Percentiles rank a stretch among this genome's conserved stretches.
Evolutionary conservation across 2,888 invertebrate genomes (phyloP).

Genomic region (Cerastoderma edule): DNA sequence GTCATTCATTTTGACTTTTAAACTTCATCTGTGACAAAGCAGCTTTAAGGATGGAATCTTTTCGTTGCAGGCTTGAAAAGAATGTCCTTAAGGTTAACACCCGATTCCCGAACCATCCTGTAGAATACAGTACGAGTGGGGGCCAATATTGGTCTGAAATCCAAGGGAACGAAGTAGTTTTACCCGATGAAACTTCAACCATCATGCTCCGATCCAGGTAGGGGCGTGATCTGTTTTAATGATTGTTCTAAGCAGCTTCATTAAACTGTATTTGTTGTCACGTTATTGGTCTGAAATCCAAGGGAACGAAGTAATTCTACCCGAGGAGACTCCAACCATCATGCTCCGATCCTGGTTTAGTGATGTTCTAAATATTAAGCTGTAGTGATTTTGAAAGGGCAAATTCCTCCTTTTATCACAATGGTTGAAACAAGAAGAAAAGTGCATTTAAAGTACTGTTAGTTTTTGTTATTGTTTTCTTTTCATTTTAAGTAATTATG

Average conservation of each 20-base stretch:
- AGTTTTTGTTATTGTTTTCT: no score
- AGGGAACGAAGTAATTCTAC: no score
- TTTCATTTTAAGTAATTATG: no score
- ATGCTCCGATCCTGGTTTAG: neutral
- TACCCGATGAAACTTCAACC: conserved; percentile 3
- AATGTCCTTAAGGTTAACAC: conserved; percentile 61
- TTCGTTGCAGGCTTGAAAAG: conserved; percentile 51
- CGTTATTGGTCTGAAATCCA: no score
- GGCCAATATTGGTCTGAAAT: conserved; percentile 16
- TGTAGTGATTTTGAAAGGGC: neutral
- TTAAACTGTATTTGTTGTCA: no score
- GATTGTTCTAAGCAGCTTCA: no score
- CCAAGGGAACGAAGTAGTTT: neutral
- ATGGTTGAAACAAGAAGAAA: no score
- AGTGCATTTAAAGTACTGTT: no score
- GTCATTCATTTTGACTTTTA: neutral
- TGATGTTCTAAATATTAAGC: neutral
- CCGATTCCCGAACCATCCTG: conserved; percentile 60
- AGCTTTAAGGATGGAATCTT: neutral
- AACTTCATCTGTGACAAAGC: neutral
- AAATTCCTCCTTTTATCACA: no score
- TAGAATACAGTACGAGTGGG: conserved; percentile 16
- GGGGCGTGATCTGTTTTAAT: neutral
- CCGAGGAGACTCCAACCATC: neutral
- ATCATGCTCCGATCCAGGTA: conserved; percentile 20